Evolutionary conservation across 2,888 invertebrate species (phyloP).

Genomic region (Xestobium rufovillosum): DNA sequence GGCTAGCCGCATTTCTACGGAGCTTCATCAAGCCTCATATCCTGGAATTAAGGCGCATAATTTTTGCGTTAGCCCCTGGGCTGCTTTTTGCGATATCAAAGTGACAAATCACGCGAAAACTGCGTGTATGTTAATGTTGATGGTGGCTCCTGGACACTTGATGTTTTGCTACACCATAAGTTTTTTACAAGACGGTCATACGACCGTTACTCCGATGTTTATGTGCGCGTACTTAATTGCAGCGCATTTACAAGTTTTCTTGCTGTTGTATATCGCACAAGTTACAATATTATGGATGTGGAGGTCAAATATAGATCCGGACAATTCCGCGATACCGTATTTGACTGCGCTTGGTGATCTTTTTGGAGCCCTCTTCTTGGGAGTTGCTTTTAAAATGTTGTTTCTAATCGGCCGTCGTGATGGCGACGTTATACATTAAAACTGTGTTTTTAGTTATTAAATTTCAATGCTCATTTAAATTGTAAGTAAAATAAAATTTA

Average conservation of each 20-base stretch:
- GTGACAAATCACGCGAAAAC: conserved; percentile 40
- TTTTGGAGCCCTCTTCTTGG: conserved; percentile 71
- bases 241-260: conserved; percentile 47
- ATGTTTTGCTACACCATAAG: conserved; percentile 85
- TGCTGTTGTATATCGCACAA: conserved; percentile 72
- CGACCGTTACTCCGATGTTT: conserved; percentile 75
- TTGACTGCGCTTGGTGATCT: conserved; percentile 84
- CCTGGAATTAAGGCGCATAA: conserved; percentile 47
- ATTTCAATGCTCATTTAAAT: no score
- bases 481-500: no score
- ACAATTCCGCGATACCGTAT: conserved; percentile 85
- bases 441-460: no score
- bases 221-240: conserved; percentile 54
- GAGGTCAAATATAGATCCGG: conserved; percentile 74
- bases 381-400: conserved; percentile 65
- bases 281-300: conserved; percentile 80
- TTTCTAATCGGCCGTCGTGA: conserved; percentile 68
- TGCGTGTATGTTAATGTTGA: conserved; percentile 46
- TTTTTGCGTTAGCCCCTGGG: conserved; percentile 49
- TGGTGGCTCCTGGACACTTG: conserved; percentile 87
- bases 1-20: conserved; percentile 80
- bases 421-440: conserved; percentile 63
- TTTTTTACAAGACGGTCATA: conserved; percentile 75
- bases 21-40: conserved; percentile 57
- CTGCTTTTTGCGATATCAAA: conserved; percentile 47